A percentile compares a stretch with the other conserved stretches of the same genome.
Evolutionary conservation across 2,888 invertebrate species (phyloP).

Genomic region (Ichneumoninae sp.): DNA sequence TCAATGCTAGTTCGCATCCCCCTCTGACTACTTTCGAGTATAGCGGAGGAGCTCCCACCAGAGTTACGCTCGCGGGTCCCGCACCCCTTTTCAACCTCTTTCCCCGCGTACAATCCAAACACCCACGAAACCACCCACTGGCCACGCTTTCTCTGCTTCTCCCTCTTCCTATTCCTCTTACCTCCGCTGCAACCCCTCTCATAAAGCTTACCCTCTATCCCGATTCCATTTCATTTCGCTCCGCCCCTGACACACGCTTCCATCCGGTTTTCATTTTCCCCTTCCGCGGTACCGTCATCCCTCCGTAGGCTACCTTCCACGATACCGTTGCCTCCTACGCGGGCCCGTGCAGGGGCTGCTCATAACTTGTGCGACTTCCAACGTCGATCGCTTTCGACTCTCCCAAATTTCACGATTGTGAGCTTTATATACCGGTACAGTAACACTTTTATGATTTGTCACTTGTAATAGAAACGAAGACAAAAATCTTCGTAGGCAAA

Average conservation of each 20-base stretch:
- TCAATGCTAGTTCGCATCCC: slow-evolving; percentile 43
- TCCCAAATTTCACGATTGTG: not conserved
- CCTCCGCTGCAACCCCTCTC: slow-evolving; percentile 58
- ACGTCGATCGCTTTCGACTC: slow-evolving; percentile 4
- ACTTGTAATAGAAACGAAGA: not conserved
- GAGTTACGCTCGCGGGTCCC: slow-evolving; percentile 53
- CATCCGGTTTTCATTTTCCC: slow-evolving; percentile 62
- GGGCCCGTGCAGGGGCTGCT: not conserved
- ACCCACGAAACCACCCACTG: slow-evolving; percentile 60
- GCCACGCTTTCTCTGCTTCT: slow-evolving; percentile 55
- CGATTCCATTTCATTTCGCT: slow-evolving; percentile 70
- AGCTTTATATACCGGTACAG: not conserved
- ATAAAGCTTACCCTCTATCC: slow-evolving; percentile 66
- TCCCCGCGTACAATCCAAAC: slow-evolving; percentile 52
- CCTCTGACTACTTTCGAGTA: slow-evolving; percentile 55
- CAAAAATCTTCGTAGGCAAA: not conserved
- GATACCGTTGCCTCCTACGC: slow-evolving; percentile 28
- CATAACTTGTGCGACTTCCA: slow-evolving; percentile 13
- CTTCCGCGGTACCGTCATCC: slow-evolving; percentile 26
- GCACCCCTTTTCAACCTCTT: slow-evolving; percentile 59
- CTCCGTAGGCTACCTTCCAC: slow-evolving; percentile 5
- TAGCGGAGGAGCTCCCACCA: slow-evolving; percentile 56
- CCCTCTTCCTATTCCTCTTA: slow-evolving; percentile 53
- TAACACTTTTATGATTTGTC: not conserved
- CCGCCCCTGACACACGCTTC: slow-evolving; percentile 69